These are phyloP conservation scores for Sanderia malayensis DNA, from an alignment of 30 jellyfish, hydroid and myxozoan genomes.

Conservation along the genomic window DNA sequence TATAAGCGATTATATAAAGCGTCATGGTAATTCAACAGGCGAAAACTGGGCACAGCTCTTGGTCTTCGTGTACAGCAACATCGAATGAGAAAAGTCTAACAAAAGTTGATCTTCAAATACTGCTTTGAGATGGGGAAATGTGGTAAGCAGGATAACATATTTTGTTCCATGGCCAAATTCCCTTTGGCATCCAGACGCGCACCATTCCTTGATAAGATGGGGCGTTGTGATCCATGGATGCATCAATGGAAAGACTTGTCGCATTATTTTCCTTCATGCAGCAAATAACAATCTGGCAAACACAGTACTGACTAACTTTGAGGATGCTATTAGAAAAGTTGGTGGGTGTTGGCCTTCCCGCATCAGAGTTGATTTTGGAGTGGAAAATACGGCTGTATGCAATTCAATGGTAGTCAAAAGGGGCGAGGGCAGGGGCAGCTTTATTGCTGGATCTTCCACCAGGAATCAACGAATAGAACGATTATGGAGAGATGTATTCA, in stretches of 20 bases:
- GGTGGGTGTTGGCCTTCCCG: constrained; percentile 62
- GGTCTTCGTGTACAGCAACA: constrained; percentile 27
- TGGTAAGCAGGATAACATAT: constrained; percentile 16
- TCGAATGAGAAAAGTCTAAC: constrained; percentile 19
- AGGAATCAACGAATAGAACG: constrained; percentile 21
- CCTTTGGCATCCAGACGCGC: constrained; percentile 57
- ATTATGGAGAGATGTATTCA: constrained; percentile 36
- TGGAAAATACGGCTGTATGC: constrained; percentile 28
- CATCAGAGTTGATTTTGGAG: constrained; percentile 49
- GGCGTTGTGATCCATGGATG: constrained; percentile 43
- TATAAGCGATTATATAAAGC: constrained; percentile 7
- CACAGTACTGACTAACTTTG: constrained; percentile 38
- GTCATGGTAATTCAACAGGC: constrained; percentile 35
- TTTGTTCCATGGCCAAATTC: constrained; percentile 58
- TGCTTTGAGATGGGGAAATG: constrained; percentile 42
- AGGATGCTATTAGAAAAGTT: constrained; percentile 11
- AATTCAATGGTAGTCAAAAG: constrained; percentile 35
- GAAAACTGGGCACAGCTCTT: background rate
- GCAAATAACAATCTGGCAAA: constrained; percentile 28
- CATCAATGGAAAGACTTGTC: constrained; percentile 29
- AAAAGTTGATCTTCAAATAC: constrained; percentile 28
- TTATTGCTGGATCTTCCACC: constrained; percentile 36
- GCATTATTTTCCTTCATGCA: constrained; percentile 22
- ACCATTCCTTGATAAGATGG: constrained; percentile 43
- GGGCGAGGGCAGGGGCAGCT: constrained; percentile 28